Evolutionary conservation across 2,888 invertebrate species (phyloP).

Genomic region (Zaprionus lineosus): DNA sequence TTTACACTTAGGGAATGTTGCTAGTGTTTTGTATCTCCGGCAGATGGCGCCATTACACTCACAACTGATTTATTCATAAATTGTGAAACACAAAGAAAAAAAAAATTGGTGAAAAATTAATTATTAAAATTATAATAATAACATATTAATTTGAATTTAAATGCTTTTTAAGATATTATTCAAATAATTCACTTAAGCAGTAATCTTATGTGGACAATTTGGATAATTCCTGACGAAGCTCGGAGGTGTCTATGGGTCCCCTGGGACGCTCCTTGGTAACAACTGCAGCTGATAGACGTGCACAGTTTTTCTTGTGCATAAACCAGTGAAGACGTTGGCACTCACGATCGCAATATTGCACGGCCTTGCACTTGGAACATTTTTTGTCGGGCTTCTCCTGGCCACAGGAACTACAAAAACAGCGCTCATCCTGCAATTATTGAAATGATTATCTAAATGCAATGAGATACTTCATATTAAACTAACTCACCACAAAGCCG

Average conservation of each 20-base stretch:
- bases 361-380: constrained; percentile 96
- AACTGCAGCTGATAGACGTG: constrained; percentile 85
- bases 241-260: constrained; percentile 64
- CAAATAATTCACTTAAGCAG: constrained; percentile 6
- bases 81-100: neutral
- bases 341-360: constrained; percentile 95
- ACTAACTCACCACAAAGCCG: constrained; percentile 85
- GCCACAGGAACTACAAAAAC: constrained; percentile 92
- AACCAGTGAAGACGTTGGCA: constrained; percentile 98
- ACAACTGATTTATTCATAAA: neutral
- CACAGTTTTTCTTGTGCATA: constrained; percentile 93
- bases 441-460: neutral
- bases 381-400: constrained; percentile 95
- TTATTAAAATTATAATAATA: too few species aligned
- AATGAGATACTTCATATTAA: neutral
- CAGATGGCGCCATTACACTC: constrained; percentile 11
- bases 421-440: constrained; percentile 84
- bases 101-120: too few species aligned
- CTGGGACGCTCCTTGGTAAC: constrained; percentile 58
- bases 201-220: constrained; percentile 60
- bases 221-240: constrained; percentile 70
- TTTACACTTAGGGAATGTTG: too few species aligned
- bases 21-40: neutral
- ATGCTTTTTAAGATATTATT: constrained; percentile 12
- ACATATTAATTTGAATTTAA: neutral